These are phyloP conservation scores for Bombus affinis DNA, from an alignment of 1,140 invertebrate species.

Conservation along the genomic window DNA sequence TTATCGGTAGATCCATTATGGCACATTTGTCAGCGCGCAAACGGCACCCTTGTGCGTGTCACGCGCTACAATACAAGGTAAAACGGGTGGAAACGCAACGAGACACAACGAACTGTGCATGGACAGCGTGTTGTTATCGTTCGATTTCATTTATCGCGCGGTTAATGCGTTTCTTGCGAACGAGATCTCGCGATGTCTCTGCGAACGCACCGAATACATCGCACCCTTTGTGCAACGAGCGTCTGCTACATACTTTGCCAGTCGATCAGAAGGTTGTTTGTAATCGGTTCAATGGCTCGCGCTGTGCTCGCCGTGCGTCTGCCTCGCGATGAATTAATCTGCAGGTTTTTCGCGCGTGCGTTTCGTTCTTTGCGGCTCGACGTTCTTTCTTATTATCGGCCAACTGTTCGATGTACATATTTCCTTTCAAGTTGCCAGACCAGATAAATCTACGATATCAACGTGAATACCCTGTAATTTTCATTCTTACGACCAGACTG, in stretches of 20 bases:
- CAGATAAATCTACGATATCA: neutral
- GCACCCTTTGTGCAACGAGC: constrained; percentile 17
- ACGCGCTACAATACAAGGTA: neutral
- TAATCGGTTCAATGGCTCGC: constrained; percentile 23
- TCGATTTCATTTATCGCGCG: constrained; percentile 46
- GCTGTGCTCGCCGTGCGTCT: constrained; percentile 9
- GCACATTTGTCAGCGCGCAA: neutral
- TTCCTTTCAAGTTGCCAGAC: neutral
- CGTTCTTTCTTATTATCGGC: neutral
- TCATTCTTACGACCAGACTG: neutral
- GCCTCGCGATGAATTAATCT: constrained; percentile 20
- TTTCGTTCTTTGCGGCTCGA: neutral
- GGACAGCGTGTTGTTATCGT: neutral
- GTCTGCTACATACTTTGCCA: neutral
- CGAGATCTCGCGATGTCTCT: constrained; percentile 22
- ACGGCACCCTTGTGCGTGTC: neutral
- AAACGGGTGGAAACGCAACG: neutral
- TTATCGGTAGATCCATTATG: constrained; percentile 21
- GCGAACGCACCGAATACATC: constrained; percentile 10
- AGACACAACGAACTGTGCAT: neutral
- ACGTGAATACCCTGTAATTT: neutral
- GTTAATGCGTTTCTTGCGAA: constrained; percentile 58
- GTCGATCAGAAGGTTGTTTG: constrained; percentile 31
- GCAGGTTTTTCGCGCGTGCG: constrained; percentile 7
- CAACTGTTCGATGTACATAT: neutral